These are phyloP conservation scores for Hyphantria cunea DNA, from an alignment of 1,140 invertebrate species.

Conservation along the genomic window DNA sequence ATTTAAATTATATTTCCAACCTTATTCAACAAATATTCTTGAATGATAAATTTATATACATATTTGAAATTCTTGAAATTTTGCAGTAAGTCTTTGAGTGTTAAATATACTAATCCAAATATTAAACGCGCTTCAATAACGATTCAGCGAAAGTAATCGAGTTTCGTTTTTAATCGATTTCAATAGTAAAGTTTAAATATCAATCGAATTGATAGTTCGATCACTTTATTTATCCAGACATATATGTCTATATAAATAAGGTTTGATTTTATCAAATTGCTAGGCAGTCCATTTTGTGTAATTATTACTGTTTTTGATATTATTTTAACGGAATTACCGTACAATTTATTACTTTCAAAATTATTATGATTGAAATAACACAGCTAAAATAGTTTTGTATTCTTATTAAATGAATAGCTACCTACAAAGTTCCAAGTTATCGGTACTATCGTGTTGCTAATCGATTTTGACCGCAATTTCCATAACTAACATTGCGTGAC, in stretches of 20 bases:
- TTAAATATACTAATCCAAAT: conserved; percentile 8
- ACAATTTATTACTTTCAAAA: too few relatives aligned
- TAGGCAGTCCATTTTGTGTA: conserved; percentile 1
- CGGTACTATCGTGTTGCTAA: conserved; percentile 12
- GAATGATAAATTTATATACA: not conserved
- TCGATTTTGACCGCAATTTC: conserved; percentile 23
- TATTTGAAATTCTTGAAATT: not conserved
- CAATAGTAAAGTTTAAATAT: conserved; percentile 37
- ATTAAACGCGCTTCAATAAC: not conserved
- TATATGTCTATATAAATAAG: conserved; percentile 24
- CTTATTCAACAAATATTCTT: conserved; percentile 14
- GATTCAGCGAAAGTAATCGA: conserved; percentile 30
- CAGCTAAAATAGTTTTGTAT: too few relatives aligned
- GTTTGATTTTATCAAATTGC: conserved; percentile 9
- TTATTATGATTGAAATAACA: too few relatives aligned
- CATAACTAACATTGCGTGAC: conserved; percentile 20
- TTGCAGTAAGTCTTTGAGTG: not conserved
- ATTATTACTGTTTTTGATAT: too few relatives aligned
- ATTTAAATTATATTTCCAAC: not conserved
- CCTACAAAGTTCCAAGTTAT: conserved; percentile 11
- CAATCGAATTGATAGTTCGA: not conserved
- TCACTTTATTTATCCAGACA: too few relatives aligned
- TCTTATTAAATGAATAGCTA: not conserved
- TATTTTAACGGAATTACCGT: too few relatives aligned
- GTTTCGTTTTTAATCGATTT: conserved; percentile 30